Conservation (phyloP, 2,888 invertebrate genomes). For the Lasioglossum vierecki region DNA sequence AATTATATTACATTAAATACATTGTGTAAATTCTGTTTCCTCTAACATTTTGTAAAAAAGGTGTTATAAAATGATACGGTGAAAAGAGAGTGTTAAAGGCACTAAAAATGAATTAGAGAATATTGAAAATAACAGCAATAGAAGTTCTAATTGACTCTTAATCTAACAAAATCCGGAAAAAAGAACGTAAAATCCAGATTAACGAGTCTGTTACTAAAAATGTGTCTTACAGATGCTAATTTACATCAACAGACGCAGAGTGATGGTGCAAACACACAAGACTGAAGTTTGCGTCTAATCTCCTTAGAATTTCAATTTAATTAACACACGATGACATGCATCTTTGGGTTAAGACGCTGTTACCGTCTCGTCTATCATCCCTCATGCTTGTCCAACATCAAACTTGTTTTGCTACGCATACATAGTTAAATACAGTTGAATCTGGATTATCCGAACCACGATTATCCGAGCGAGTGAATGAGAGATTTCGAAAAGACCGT, state of each 20-base stretch:
- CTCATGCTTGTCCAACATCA: neutral
- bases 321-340: neutral
- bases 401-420: neutral
- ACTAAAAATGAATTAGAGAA: neutral
- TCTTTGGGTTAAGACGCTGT: neutral
- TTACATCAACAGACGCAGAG: neutral
- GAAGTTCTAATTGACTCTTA: neutral
- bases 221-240: neutral
- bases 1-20: no score
- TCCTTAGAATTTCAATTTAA: constrained; percentile 9
- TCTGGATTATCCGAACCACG: no score
- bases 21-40: no score
- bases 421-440: neutral
- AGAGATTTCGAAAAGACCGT: no score
- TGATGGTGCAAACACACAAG: neutral
- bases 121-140: neutral
- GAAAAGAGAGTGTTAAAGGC: neutral
- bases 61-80: neutral
- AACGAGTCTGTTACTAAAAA: neutral
- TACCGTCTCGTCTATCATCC: neutral
- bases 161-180: neutral
- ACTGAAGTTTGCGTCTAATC: neutral
- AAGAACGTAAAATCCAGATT: neutral
- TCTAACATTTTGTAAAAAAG: no score
- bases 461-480: no score